A percentile compares a stretch with the other conserved stretches of the same genome.
phyloP scores from a whole-genome alignment of 1,140 invertebrate genomes.

The Rhagoletis zephyria region DNA sequence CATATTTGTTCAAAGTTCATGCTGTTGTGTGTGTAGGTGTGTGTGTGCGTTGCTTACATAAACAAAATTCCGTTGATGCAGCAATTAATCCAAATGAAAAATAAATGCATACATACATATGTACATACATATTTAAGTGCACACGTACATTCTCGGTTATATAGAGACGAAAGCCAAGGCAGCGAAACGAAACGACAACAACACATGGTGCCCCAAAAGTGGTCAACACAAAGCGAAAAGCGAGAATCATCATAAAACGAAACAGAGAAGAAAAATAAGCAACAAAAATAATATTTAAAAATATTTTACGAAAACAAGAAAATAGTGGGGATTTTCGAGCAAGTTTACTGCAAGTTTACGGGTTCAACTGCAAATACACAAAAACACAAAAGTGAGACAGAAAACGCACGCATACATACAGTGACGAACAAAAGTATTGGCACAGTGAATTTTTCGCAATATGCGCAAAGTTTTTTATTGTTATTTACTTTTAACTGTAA shows the following conservation, averaged over 20 bases:
- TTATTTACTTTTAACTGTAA: too few relatives aligned
- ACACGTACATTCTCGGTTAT: too few relatives aligned
- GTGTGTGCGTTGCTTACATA: neutral
- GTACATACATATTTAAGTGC: neutral
- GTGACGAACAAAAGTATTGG: neutral
- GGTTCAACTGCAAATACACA: neutral
- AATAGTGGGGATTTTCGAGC: neutral
- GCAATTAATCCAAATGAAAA: constrained; percentile 18
- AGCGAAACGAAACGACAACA: neutral
- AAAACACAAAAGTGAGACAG: neutral
- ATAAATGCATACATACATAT: neutral
- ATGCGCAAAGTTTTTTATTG: neutral
- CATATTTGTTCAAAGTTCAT: neutral
- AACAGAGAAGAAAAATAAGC: neutral
- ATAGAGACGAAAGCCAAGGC: too few relatives aligned
- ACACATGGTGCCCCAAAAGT: neutral
- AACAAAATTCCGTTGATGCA: constrained; percentile 27
- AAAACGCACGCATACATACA: neutral
- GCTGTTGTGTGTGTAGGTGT: neutral
- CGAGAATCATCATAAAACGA: neutral
- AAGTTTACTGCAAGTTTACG: neutral
- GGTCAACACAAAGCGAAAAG: neutral
- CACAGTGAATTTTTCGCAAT: neutral
- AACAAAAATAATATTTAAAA: neutral
- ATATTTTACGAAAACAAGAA: neutral